These are phyloP conservation scores for Stichopus chloronotus DNA, from an alignment of 35 echinoderm and acorn worm species.

Conservation along the genomic window DNA sequence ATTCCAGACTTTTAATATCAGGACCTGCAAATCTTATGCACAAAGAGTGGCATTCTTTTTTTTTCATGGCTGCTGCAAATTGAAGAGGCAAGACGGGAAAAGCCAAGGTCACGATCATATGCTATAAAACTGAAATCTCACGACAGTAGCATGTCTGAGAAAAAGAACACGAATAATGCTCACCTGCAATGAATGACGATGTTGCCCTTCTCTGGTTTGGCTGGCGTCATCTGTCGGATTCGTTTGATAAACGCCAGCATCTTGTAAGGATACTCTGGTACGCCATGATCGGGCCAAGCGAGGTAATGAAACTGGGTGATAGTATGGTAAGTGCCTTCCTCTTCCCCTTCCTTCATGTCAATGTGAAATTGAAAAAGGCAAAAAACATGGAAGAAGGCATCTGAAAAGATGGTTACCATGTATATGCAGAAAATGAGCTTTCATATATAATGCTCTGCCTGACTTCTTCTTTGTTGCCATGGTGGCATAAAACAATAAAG, in stretches of 20 bases:
- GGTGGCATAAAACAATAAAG: too few species aligned
- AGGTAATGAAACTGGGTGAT: conserved; percentile 90
- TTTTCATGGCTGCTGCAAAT: too few species aligned
- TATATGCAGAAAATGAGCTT: too few species aligned
- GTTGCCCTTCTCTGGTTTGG: conserved; percentile 61
- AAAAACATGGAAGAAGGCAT: neutral
- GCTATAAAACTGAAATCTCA: too few species aligned
- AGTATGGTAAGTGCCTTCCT: conserved; percentile 47
- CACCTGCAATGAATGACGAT: conserved; percentile 94
- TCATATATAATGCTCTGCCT: too few species aligned
- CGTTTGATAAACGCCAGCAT: conserved; percentile 88
- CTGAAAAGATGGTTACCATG: neutral
- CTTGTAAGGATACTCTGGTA: conserved; percentile 80
- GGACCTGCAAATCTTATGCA: too few species aligned
- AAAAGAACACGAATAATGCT: neutral
- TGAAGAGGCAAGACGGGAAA: too few species aligned
- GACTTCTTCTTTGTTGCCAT: too few species aligned
- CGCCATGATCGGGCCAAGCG: conserved; percentile 89
- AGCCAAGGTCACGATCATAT: too few species aligned
- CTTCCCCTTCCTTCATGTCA: conserved; percentile 29
- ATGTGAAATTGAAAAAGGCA: neutral
- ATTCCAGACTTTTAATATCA: too few species aligned
- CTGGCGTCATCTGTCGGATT: conserved; percentile 71
- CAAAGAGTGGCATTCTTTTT: too few species aligned
- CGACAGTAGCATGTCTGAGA: too few species aligned